These are phyloP conservation scores for Melozone crissalis DNA, from an alignment of 2,113 vertebrate species.

Conservation along the genomic window DNA sequence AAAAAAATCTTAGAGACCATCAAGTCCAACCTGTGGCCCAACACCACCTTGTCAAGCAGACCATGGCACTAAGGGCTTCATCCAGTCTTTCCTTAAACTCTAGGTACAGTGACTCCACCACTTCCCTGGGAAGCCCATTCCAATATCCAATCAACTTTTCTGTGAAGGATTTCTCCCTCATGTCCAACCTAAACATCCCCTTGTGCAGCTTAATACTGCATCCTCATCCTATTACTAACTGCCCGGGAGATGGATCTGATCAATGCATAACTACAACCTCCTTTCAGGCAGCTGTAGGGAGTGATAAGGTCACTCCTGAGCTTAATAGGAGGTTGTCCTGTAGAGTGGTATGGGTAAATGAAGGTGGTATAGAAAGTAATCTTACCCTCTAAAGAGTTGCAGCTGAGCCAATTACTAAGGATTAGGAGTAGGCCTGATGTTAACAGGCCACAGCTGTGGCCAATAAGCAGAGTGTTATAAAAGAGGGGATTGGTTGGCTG, in stretches of 20 bases:
- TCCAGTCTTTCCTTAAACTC: neutral
- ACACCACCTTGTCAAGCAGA: neutral
- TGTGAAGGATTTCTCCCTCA: neutral
- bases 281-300: neutral
- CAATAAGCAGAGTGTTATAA: too few species aligned
- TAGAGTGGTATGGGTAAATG: too few species aligned
- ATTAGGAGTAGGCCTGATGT: too few species aligned
- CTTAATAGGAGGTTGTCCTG: neutral
- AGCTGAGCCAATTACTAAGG: too few species aligned
- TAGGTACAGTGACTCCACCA: neutral
- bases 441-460: too few species aligned
- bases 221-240: neutral
- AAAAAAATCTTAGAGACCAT: neutral
- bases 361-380: too few species aligned
- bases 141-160: neutral
- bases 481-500: too few species aligned
- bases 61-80: neutral
- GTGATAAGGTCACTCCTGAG: neutral
- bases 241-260: neutral
- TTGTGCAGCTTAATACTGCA: too few species aligned
- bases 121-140: neutral
- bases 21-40: rapidly evolving
- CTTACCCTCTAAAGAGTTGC: too few species aligned
- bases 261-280: too few species aligned
- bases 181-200: neutral